Base-by-base conservation (phyloP, 2,888 invertebrate species). In the Pheosia tremula region DNA sequence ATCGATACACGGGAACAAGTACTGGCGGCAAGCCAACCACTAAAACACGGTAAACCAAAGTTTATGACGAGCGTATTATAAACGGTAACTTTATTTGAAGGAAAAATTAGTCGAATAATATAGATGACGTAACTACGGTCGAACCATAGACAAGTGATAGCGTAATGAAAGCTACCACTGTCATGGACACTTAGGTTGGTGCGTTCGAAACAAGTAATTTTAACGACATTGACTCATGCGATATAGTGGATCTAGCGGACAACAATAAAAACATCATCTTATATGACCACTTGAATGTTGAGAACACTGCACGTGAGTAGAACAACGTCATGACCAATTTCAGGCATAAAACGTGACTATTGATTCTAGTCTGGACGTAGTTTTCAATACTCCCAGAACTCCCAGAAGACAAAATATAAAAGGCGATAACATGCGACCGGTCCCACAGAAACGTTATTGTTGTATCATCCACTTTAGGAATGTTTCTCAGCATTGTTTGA, bases 21-120 rank as follows among this genome's bases (percentile, higher is more conserved):
- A 80, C 85, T 91, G 91, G 91, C 90, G 73, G 61, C 53, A 66
- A 74, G 91, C 91, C 91, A 91, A 85, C 74, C 83, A 82, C 83
- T 85, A 83, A 87, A 85, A 85, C 83, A 79, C 75, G 77, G 75
- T 78, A 77, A 75, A 75, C 75, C 77, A 68, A 71, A 80, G 74
- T 84, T 85, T 80, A 82, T 76, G 77, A 74, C 75, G 77, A 79
- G 69, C 75, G 68, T 78, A 78, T 74, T 71, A 75, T 75, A 71
- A 76, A 78, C 66, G 69, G 68, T 71, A 73, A 72, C 71, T 75
- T 72, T 75, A 80, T 82, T 78, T 79, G 82, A 72, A 64, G 66
- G 70, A 79, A 80, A 83, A 75, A 74, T 71, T 59, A 69, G 63
- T 63, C 68, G 69, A 62, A 69, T 74, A 71, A 74, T 74, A 69